Evolutionary conservation across 2,888 invertebrate species (phyloP).

Genomic region (Ormyrus pomaceus): DNA sequence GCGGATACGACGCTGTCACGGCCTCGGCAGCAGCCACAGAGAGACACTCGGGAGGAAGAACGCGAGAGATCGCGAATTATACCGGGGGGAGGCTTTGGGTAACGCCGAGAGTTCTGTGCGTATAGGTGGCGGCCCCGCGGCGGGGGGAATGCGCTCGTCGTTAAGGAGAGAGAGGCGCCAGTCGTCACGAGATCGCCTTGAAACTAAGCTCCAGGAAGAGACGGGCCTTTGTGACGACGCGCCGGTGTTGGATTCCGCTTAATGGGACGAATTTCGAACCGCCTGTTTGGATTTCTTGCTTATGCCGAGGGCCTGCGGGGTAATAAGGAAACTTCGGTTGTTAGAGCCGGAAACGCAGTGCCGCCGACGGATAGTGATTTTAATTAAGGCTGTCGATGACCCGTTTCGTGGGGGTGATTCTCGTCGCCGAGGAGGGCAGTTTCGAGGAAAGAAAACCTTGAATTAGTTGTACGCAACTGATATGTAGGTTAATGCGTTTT

Average conservation of each 20-base stretch:
- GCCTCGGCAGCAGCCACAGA: neutral
- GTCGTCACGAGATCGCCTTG: conserved; percentile 52
- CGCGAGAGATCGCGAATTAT: neutral
- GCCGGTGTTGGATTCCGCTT: neutral
- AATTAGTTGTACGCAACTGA: no score
- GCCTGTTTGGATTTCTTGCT: neutral
- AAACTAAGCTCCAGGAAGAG: conserved; percentile 6
- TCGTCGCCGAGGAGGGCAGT: no score
- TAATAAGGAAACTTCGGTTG: neutral
- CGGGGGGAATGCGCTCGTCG: neutral
- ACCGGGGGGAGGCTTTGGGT: conserved; percentile 1
- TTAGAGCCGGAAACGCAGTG: neutral
- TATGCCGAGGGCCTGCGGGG: neutral
- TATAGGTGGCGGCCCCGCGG: neutral
- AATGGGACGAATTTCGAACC: neutral
- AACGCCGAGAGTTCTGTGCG: neutral
- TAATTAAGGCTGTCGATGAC: neutral
- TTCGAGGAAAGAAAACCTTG: no score
- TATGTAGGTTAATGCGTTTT: no score
- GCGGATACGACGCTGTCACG: neutral
- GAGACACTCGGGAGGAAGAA: neutral
- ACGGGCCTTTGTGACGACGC: neutral
- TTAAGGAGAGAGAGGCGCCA: conserved; percentile 11
- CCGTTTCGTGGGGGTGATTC: no score
- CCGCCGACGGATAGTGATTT: neutral